Conservation (phyloP, 2,888 invertebrate species). For the Dolichomitus sp. region DNA sequence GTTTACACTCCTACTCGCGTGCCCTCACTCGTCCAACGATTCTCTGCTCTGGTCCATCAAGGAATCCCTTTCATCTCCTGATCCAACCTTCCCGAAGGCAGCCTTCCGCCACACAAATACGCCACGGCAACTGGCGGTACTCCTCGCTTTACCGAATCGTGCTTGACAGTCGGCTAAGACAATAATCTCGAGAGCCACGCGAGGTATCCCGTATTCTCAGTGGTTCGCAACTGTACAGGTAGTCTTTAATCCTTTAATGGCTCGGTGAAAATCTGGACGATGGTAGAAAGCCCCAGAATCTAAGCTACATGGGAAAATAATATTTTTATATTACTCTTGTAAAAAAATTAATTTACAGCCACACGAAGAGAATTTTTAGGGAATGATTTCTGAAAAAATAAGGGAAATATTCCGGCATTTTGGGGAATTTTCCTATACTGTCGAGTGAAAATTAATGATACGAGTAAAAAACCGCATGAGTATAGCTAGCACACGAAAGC, state of each 20-base stretch:
- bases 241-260: not conserved
- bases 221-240: constrained; percentile 46
- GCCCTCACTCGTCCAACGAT: constrained; percentile 54
- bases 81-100: constrained; percentile 43
- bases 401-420: too few species aligned
- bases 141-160: constrained; percentile 60
- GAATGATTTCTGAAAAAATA: too few species aligned
- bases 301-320: not conserved
- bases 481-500: too few species aligned
- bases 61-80: constrained; percentile 76
- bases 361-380: too few species aligned
- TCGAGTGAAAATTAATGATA: too few species aligned
- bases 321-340: not conserved
- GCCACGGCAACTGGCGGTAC: constrained; percentile 34
- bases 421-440: too few species aligned
- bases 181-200: constrained; percentile 69
- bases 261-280: not conserved
- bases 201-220: constrained; percentile 48
- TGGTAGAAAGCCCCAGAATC: not conserved
- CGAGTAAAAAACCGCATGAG: too few species aligned
- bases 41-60: constrained; percentile 67
- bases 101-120: constrained; percentile 64
- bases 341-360: too few species aligned
- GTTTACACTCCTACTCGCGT: constrained; percentile 47
- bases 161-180: constrained; percentile 74